Conservation (phyloP, 2,797 vertebrate genomes). For the Acanthornis magna region DNA sequence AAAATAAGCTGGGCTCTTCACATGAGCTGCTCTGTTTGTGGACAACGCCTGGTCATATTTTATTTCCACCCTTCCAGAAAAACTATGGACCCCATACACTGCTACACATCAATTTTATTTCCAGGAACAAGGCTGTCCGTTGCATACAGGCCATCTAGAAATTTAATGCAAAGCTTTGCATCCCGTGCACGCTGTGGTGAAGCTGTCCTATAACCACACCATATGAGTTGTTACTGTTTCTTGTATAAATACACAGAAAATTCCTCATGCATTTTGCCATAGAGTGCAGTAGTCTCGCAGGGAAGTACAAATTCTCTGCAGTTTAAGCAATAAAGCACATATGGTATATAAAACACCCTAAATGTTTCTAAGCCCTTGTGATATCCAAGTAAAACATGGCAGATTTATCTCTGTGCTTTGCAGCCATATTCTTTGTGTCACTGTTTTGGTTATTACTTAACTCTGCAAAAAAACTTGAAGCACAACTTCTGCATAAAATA, state of each 20-base stretch:
- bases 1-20: background rate
- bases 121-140: background rate
- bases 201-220: background rate
- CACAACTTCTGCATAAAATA: background rate
- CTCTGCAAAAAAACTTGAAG: background rate
- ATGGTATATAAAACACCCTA: background rate
- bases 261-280: background rate
- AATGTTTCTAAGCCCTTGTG: background rate
- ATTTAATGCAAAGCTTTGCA: background rate
- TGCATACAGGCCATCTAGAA: background rate
- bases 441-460: background rate
- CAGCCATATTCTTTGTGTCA: background rate
- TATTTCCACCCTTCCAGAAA: background rate
- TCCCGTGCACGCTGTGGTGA: background rate
- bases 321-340: slow-evolving; percentile 39
- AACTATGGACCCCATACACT: background rate
- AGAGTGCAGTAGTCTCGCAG: background rate
- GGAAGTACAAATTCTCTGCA: background rate
- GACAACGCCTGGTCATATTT: background rate
- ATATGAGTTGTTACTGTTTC: background rate
- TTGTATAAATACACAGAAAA: background rate
- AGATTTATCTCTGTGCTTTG: slow-evolving; percentile 18
- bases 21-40: background rate
- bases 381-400: background rate
- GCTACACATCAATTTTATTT: background rate